Conservation (phyloP, 2,113 vertebrate species). For the Hippocampus comes region DNA sequence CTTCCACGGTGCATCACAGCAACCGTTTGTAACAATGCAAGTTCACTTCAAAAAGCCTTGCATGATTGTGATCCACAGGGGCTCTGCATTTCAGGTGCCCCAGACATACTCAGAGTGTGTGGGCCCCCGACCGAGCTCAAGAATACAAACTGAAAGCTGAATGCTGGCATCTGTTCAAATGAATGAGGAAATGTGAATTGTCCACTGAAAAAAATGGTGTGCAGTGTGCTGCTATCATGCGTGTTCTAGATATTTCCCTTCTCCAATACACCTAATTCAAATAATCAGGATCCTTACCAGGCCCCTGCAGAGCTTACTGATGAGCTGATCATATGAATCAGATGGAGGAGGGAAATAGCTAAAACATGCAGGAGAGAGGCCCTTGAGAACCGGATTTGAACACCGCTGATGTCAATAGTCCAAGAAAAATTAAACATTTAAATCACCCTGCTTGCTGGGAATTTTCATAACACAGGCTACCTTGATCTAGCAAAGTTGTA, state of each 20-base stretch:
- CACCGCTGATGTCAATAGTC: background rate
- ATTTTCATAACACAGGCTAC: background rate
- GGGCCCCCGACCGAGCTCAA: background rate
- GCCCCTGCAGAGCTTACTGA: too few species aligned
- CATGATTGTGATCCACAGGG: background rate
- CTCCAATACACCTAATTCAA: too few species aligned
- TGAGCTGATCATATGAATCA: too few species aligned
- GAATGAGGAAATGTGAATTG: background rate
- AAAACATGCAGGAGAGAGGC: too few species aligned
- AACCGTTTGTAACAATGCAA: background rate
- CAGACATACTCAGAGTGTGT: too few species aligned
- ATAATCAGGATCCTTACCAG: too few species aligned
- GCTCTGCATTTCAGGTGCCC: background rate
- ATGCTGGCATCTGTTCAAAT: background rate
- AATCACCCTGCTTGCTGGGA: background rate
- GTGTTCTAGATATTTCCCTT: too few species aligned
- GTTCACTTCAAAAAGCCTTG: background rate
- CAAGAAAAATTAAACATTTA: background rate
- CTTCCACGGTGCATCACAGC: background rate
- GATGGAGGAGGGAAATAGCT: too few species aligned
- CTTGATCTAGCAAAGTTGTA: background rate
- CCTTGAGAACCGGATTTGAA: too few species aligned
- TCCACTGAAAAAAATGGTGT: too few species aligned
- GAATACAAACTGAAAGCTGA: background rate
- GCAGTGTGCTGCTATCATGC: too few species aligned